Evolutionary conservation across 1,140 invertebrate species (phyloP).

Genomic region (Aphelenchoides fujianensis): DNA sequence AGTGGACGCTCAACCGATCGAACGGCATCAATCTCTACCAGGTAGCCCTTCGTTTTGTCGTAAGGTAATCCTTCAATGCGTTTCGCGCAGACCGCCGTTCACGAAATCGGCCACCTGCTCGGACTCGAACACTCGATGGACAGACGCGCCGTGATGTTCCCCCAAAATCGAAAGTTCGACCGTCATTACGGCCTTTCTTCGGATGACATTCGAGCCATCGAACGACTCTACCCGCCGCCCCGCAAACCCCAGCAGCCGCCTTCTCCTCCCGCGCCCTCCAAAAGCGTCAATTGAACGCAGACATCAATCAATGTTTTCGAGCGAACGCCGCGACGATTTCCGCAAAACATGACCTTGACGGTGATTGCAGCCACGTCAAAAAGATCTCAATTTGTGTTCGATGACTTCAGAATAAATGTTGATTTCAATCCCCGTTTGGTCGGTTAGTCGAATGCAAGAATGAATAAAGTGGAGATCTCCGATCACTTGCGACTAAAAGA

Average conservation of each 20-base stretch:
- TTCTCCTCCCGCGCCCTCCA: too few relatives aligned
- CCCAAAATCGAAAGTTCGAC: constrained; percentile 46
- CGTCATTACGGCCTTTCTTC: constrained; percentile 42
- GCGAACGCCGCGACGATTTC: background rate
- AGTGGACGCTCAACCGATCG: constrained; percentile 54
- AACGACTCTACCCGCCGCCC: constrained; percentile 1
- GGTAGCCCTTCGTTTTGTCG: too few relatives aligned
- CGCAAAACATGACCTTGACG: background rate
- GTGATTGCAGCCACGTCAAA: too few relatives aligned
- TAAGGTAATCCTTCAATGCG: too few relatives aligned
- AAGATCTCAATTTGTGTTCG: too few relatives aligned
- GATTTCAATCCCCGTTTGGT: too few relatives aligned
- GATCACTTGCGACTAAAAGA: too few relatives aligned
- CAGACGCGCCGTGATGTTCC: constrained; percentile 54
- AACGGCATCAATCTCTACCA: constrained; percentile 57
- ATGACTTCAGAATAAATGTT: background rate
- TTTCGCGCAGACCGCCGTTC: constrained; percentile 56
- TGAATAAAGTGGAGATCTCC: too few relatives aligned
- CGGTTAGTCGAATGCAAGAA: too few relatives aligned
- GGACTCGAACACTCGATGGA: constrained; percentile 59
- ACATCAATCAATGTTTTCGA: background rate
- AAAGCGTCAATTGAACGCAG: background rate
- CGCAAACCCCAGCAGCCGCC: background rate
- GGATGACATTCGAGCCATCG: constrained; percentile 51
- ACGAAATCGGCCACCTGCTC: constrained; percentile 60